Conservation (phyloP, 2,113 vertebrate genomes). For the Chloropsis hardwickii region DNA sequence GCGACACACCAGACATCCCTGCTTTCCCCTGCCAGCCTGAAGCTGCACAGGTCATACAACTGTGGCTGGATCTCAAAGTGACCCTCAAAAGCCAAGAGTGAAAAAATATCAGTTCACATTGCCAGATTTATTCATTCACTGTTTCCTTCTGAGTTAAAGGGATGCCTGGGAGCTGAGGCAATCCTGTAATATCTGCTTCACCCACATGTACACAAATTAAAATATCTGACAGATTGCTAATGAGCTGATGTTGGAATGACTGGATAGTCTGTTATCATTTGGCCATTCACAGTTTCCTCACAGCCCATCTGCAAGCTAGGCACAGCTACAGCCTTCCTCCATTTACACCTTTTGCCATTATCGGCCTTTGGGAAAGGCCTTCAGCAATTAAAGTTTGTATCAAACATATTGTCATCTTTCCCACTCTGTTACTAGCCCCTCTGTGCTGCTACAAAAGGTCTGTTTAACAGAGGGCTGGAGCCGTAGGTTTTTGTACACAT, state of each 20-base stretch:
- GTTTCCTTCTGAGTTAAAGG: constrained; percentile 53
- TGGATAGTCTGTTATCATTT: constrained; percentile 78
- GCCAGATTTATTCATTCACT: neutral
- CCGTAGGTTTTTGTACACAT: constrained; percentile 41
- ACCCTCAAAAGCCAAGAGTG: neutral
- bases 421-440: constrained; percentile 71
- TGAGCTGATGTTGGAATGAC: constrained; percentile 81
- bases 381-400: constrained; percentile 86
- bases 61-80: neutral
- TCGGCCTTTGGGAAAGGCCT: constrained; percentile 71
- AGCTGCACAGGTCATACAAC: neutral
- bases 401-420: constrained; percentile 79
- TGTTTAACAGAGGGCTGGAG: constrained; percentile 53
- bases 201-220: constrained; percentile 74
- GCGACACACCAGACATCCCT: too few relatives aligned
- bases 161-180: neutral
- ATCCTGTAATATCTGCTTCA: constrained; percentile 62
- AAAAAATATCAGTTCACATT: neutral
- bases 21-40: neutral
- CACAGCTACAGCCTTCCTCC: constrained; percentile 61
- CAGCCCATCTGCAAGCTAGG: constrained; percentile 76
- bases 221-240: constrained; percentile 86
- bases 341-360: constrained; percentile 77
- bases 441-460: constrained; percentile 55
- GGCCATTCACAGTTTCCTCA: constrained; percentile 85